Base-by-base conservation (phyloP, 2,113 vertebrate species). In the Ramphastos sulfuratus region DNA sequence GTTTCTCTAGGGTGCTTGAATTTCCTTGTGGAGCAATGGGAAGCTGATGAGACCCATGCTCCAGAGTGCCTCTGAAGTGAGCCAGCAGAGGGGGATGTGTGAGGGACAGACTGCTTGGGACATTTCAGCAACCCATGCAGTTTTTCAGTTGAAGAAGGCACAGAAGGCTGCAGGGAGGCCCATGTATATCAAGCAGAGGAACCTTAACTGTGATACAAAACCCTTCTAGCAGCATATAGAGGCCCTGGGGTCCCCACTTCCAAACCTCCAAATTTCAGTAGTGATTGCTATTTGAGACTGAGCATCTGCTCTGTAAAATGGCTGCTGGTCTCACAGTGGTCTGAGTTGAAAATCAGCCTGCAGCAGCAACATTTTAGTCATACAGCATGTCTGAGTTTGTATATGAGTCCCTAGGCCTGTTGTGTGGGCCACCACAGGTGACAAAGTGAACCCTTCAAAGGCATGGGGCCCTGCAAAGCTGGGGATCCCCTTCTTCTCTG, bases 401-500 rank as follows among this genome's bases (percentile, higher is more conserved):
- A 58, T 0, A 0, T 7, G 28, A 3, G 7, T 19, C 39, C 21
- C 31, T 19, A 56, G 39, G 7, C 28, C 37, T 0, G 0, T 12
- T 42, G 7, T n/a, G n/a, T 31, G 44, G 37, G 44, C 4, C 42
- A 18, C n/a, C 31, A 50, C 24, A 35, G 37, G 14, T 70, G 30
- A 12, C 2, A 2, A 31, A 0, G 8, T 74, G 73, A 42, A 25
- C 15, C 25, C 7, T 8, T 15, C 12, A 30, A 60, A 17, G 4
- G 13, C 4, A 1, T 30, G 54, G 17, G 10, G 35, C 31, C 39
- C 33, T 23, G 11, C 13, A 55, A 37, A 67, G 23, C 30, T 0
- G 0, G 35, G 35, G 37, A 64, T 48, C 19, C 7, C 27, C 25
- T 30, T 63, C 66, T 10, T 46, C 15, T 44, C 77, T 63, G n/a